These are phyloP conservation scores for Eulithis testata DNA, from an alignment of 2,888 invertebrate species.

Conservation along the genomic window DNA sequence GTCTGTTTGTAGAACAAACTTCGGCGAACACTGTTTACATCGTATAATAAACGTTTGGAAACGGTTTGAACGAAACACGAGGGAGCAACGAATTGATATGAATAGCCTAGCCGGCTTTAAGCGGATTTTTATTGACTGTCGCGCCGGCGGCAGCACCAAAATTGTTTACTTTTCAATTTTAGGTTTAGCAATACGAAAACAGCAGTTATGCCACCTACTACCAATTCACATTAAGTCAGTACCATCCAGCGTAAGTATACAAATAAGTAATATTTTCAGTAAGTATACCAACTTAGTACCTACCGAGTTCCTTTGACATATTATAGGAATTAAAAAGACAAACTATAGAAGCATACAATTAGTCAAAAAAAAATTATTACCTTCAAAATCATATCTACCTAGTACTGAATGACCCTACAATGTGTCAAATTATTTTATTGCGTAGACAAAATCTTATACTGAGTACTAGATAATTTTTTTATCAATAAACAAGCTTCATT, in stretches of 20 bases:
- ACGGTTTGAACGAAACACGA: conserved; percentile 48
- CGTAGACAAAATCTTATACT: neutral
- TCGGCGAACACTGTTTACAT: conserved; percentile 62
- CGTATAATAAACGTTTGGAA: conserved; percentile 52
- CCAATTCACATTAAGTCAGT: neutral
- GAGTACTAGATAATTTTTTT: too few relatives aligned
- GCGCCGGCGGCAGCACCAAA: conserved; percentile 20
- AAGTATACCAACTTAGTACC: too few relatives aligned
- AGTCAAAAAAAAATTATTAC: too few relatives aligned
- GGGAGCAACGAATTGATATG: conserved; percentile 44
- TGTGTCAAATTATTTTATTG: neutral
- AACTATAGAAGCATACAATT: too few relatives aligned
- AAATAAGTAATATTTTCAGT: too few relatives aligned
- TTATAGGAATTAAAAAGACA: too few relatives aligned
- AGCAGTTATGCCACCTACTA: neutral
- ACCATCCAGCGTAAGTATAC: neutral
- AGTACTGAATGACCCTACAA: neutral
- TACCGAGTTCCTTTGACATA: too few relatives aligned
- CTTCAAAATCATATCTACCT: neutral
- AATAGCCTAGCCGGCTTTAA: conserved; percentile 53
- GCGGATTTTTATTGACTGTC: conserved; percentile 36
- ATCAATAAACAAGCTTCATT: too few relatives aligned
- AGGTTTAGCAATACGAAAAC: conserved; percentile 6
- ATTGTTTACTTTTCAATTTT: conserved; percentile 21
- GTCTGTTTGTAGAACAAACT: conserved; percentile 73